phyloP scores from a whole-genome alignment of 2,113 vertebrate genomes.

The Prinia subflava region DNA sequence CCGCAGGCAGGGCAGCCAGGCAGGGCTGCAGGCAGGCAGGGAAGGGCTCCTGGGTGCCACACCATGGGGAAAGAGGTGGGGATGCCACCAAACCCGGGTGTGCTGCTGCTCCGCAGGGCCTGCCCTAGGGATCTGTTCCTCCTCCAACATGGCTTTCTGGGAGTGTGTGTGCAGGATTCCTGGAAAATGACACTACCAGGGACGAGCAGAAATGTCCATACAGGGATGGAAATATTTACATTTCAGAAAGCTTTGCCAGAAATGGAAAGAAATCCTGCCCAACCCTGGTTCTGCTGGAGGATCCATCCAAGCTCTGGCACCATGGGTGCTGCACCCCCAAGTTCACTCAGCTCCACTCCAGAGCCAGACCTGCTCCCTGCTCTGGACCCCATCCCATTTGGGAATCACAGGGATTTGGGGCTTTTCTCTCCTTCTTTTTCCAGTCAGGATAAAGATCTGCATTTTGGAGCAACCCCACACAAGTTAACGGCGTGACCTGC shows the following conservation, averaged over 20 bases:
- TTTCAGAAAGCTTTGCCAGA: not conserved
- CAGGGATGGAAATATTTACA: not conserved
- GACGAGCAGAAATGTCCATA: not conserved
- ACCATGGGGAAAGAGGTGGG: rapidly evolving
- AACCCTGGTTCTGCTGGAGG: not conserved
- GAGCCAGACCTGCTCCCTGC: not conserved
- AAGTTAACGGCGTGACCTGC: constrained; percentile 31
- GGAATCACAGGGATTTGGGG: not conserved
- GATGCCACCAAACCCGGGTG: not conserved
- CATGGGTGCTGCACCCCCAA: rapidly evolving
- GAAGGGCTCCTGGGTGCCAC: not conserved
- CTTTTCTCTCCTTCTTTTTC: not conserved
- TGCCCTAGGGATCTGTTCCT: rapidly evolving
- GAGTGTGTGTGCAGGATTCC: not conserved
- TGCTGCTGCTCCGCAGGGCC: not conserved
- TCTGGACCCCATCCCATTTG: not conserved
- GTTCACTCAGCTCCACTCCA: too few species aligned
- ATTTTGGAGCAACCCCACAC: constrained; percentile 40
- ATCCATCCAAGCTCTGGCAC: not conserved
- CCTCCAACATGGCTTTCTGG: rapidly evolving
- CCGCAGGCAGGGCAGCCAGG: not conserved
- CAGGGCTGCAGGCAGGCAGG: not conserved
- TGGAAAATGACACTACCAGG: not conserved
- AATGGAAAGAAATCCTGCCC: rapidly evolving
- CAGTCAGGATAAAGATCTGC: constrained; percentile 25